A percentile compares a stretch with the other conserved stretches of the same genome.
Conservation (phyloP, 2,797 vertebrate genomes). For the Microctenopoma stevenorrisi region DNA sequence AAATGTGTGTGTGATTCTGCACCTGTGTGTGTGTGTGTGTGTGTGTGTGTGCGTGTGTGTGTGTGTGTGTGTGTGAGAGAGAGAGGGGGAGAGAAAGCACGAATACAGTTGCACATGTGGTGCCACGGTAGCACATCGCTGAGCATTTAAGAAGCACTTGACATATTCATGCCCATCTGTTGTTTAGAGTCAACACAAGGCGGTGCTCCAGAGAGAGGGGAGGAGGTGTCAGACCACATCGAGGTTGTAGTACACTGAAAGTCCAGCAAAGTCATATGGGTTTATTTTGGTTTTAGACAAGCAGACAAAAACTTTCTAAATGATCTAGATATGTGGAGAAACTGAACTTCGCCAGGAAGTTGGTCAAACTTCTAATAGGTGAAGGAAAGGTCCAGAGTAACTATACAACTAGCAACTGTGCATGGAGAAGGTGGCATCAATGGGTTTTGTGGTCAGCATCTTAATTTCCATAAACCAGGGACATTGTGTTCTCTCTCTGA, state of each 20-base stretch:
- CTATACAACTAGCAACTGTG: not conserved
- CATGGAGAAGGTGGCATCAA: too few species aligned
- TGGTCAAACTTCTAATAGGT: too few species aligned
- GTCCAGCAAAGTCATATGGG: conserved; percentile 69
- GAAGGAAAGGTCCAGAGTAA: too few species aligned
- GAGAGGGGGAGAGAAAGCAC: not conserved
- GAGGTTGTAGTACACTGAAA: conserved; percentile 55
- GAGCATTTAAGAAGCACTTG: conserved; percentile 66
- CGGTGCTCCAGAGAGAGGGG: conserved; percentile 58
- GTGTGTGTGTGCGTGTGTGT: conserved; percentile 2
- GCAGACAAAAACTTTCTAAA: conserved; percentile 38
- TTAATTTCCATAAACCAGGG: not conserved
- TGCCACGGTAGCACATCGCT: conserved; percentile 35
- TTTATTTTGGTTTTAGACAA: conserved; percentile 32
- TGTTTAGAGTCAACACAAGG: conserved; percentile 78
- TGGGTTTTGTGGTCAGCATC: not conserved
- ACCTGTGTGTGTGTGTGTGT: not conserved
- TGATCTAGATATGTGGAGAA: conserved; percentile 7
- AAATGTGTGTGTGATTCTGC: not conserved
- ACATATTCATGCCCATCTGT: conserved; percentile 83
- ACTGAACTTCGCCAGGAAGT: not conserved
- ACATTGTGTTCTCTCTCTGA: not conserved
- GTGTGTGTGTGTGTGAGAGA: conserved; percentile 1
- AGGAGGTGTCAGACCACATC: conserved; percentile 58
- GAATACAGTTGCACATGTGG: conserved; percentile 20